phyloP scores from a whole-genome alignment of 2,888 invertebrate genomes.

The Cheilosia scutellata region DNA sequence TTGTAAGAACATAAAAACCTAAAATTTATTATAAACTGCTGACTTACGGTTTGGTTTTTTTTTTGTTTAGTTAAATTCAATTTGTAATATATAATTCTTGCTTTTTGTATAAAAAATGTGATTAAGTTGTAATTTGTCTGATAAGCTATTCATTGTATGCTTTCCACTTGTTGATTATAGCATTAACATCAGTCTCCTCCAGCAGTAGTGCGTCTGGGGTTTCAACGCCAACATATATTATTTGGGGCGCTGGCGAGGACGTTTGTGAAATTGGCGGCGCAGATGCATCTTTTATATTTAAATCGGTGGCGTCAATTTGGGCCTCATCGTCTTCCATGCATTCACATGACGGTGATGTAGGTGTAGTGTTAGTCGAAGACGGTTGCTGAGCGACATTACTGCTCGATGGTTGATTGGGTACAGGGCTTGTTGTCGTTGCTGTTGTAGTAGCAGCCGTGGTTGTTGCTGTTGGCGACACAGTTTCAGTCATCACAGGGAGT shows the following conservation, averaged over 20 bases:
- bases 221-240: constrained; percentile 50
- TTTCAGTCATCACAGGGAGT: constrained; percentile 76
- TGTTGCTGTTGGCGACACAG: constrained; percentile 66
- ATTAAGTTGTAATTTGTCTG: constrained; percentile 64
- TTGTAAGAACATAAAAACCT: constrained; percentile 29
- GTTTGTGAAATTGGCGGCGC: constrained; percentile 45
- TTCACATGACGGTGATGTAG: constrained; percentile 46
- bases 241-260: constrained; percentile 45
- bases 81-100: constrained; percentile 23
- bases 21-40: constrained; percentile 34
- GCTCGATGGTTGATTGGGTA: constrained; percentile 61
- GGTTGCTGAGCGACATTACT: constrained; percentile 50
- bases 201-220: constrained; percentile 53
- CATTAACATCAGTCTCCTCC: constrained; percentile 67
- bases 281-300: constrained; percentile 29
- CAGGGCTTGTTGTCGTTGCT: constrained; percentile 49
- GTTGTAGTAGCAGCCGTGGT: constrained; percentile 62
- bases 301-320: constrained; percentile 51
- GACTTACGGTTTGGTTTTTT: constrained; percentile 10
- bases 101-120: constrained; percentile 71
- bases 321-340: constrained; percentile 46
- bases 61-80: constrained; percentile 48
- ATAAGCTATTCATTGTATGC: constrained; percentile 66
- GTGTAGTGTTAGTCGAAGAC: constrained; percentile 53
- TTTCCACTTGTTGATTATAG: constrained; percentile 64